A percentile compares a stretch with the other conserved stretches of the same genome.
Evolutionary conservation across 2,797 vertebrate genomes (phyloP).

Genomic region (Cetoscarus ocellatus): DNA sequence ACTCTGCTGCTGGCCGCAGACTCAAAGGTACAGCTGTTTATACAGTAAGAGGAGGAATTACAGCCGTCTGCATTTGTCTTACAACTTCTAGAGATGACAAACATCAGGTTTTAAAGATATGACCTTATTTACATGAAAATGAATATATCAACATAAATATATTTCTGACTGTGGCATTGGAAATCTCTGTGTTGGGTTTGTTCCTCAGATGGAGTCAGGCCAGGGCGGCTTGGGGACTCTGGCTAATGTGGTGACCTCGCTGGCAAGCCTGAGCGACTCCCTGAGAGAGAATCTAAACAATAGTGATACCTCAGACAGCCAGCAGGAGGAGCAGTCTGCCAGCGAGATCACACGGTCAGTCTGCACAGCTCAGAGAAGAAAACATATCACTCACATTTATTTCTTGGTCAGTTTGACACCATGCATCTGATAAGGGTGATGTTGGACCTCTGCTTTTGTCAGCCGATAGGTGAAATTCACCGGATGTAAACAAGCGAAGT

Average conservation of each 20-base stretch:
- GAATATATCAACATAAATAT: too few species aligned
- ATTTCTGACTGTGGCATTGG: too few species aligned
- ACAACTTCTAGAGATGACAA: neutral
- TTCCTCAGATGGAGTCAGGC: constrained; percentile 89
- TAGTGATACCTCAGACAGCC: constrained; percentile 90
- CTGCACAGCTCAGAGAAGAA: constrained; percentile 1
- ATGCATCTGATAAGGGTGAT: neutral
- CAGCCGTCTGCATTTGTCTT: constrained; percentile 1
- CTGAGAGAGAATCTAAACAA: constrained; percentile 91
- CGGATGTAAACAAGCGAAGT: too few species aligned
- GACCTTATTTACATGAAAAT: too few species aligned
- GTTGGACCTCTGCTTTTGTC: neutral
- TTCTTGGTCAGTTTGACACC: neutral
- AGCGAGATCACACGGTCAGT: constrained; percentile 96
- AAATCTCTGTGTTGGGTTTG: constrained; percentile 24
- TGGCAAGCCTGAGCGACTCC: constrained; percentile 91
- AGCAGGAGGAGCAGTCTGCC: constrained; percentile 92
- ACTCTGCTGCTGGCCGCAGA: constrained; percentile 93
- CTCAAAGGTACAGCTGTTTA: constrained; percentile 86
- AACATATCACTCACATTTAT: too few species aligned
- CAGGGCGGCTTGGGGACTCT: constrained; percentile 95
- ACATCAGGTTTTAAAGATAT: neutral
- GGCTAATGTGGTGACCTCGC: constrained; percentile 96
- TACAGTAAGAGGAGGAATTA: neutral
- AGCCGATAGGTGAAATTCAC: too few species aligned